Evolutionary conservation across 2,113 vertebrate species (phyloP).

Genomic region (Corapipo altera): DNA sequence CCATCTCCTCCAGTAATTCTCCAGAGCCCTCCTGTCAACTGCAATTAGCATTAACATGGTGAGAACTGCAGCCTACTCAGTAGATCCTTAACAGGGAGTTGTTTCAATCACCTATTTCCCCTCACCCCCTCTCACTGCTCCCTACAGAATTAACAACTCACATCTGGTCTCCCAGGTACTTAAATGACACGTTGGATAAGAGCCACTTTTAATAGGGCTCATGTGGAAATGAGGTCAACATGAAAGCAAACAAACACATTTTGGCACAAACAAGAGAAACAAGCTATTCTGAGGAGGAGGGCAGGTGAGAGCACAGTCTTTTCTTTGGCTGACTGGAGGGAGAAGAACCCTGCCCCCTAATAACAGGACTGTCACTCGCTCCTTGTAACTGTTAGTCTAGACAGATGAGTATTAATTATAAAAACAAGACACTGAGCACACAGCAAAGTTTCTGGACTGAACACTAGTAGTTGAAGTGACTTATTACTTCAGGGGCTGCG

Average conservation of each 20-base stretch:
- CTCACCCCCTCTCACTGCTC: background rate
- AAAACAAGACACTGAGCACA: conserved; percentile 43
- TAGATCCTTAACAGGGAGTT: conserved; percentile 39
- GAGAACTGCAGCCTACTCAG: conserved; percentile 28
- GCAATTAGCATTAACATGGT: conserved; percentile 69
- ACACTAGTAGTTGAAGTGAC: background rate
- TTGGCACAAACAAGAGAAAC: conserved; percentile 19
- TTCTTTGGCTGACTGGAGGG: conserved; percentile 4
- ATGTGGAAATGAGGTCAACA: conserved; percentile 48
- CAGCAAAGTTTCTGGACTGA: conserved; percentile 5
- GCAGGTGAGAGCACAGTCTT: conserved; percentile 24
- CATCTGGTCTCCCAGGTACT: conserved; percentile 53
- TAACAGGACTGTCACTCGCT: background rate
- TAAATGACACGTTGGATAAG: conserved; percentile 24
- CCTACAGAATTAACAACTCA: conserved; percentile 33
- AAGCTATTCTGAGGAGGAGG: conserved; percentile 14
- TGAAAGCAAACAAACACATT: conserved; percentile 43
- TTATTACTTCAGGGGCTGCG: conserved; percentile 32
- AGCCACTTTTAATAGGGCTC: conserved; percentile 22
- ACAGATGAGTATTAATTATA: conserved; percentile 24
- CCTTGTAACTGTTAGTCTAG: conserved; percentile 40
- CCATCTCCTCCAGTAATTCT: conserved; percentile 32
- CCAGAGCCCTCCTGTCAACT: conserved; percentile 74
- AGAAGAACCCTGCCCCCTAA: background rate
- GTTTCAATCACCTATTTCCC: conserved; percentile 31